Evolutionary conservation across 2,113 vertebrate species (phyloP).

Genomic region (Heterochromis multidens): DNA sequence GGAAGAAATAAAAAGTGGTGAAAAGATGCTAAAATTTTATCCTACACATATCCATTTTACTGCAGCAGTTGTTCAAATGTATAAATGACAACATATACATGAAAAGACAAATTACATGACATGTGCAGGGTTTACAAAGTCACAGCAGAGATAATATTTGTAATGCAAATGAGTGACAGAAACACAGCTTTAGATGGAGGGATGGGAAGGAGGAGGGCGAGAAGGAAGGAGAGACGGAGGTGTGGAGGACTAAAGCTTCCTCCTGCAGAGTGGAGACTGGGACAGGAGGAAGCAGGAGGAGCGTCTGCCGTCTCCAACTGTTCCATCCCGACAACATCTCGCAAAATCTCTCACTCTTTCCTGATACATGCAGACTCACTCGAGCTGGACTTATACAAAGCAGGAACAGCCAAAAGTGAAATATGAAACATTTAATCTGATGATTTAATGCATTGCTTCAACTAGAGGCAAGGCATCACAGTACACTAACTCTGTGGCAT

Average conservation of each 20-base stretch:
- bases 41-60: background rate
- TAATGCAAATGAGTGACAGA: background rate
- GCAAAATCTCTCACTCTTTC: conserved; percentile 1
- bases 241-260: conserved; percentile 43
- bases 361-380: conserved; percentile 28
- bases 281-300: conserved; percentile 55
- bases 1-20: background rate
- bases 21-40: background rate
- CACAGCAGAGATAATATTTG: background rate
- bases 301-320: conserved; percentile 68
- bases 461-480: background rate
- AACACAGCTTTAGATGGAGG: conserved; percentile 14
- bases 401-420: conserved; percentile 29
- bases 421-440: conserved; percentile 36
- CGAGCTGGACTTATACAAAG: conserved; percentile 7
- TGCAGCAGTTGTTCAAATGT: background rate
- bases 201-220: conserved; percentile 8
- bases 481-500: background rate
- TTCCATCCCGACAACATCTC: conserved; percentile 35
- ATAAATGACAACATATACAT: background rate
- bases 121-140: background rate
- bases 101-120: background rate
- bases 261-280: conserved; percentile 51
- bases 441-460: conserved; percentile 35
- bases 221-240: conserved; percentile 41